Base-by-base conservation (phyloP, 2,888 invertebrate genomes). In the Andrena bucephala region DNA sequence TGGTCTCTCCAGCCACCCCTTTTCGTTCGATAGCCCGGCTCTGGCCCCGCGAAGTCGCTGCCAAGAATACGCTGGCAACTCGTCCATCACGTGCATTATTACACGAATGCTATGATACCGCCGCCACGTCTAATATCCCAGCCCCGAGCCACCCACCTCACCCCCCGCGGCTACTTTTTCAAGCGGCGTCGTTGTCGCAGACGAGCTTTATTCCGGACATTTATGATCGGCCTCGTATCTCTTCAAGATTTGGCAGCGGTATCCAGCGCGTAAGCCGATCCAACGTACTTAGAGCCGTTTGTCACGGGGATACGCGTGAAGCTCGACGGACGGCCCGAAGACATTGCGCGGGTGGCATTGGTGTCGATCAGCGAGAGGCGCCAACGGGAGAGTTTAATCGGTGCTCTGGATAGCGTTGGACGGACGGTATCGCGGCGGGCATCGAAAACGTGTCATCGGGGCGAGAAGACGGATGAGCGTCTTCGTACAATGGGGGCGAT, bases 81-180 rank as follows among this genome's bases (percentile, higher is more conserved):
- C 90, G 90, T 93, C 85, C 91, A 91, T 93, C 93, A 93, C 88
- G 77, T 68, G 89, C 91, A 91, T 93, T 93, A 93, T 93, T 93
- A 92, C 93, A 91, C 91, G 92, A 89, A 87, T 85, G 86, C 87
- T 87, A 88, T 87, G 90, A 92, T 92, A 92, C 90, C 87, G 89
- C 89, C 85, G 86, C 83, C 86, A 88, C 87, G 83, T 89, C 89
- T 63, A 84, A 85, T 83, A 69, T 69, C 48, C 74, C 69, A 67
- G 59, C 57, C 71, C 24, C 69, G 31, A 2, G 16, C 52, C 71
- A 13, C 24, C 59, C 4, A 7, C 59, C 59, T 42, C 27, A 8
- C 4, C n/a, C 27, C 27, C 10, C 50, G n/a, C 33, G 54, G 16
- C 52, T 54, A 66, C 52, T 82, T 82, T 81, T 69, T 75, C 77